Evolutionary conservation across 2,113 vertebrate species (phyloP).

Genomic region (Pomatorhinus ruficollis): DNA sequence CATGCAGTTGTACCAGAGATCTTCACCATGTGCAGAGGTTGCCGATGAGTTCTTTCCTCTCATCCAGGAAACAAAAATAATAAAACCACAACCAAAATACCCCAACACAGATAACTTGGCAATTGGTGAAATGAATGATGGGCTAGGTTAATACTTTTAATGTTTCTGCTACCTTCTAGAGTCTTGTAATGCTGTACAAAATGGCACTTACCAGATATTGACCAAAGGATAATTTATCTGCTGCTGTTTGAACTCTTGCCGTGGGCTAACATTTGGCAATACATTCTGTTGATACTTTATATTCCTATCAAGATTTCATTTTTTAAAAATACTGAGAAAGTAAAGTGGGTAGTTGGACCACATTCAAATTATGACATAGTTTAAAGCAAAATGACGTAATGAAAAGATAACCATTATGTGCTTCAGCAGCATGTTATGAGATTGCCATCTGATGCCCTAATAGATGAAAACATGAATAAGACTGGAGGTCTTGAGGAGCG

Average conservation of each 20-base stretch:
- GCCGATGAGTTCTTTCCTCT: neutral
- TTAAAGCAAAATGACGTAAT: neutral
- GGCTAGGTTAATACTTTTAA: neutral
- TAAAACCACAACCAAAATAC: neutral
- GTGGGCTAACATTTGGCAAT: neutral
- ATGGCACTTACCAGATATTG: neutral
- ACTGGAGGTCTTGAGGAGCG: neutral
- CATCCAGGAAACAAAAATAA: neutral
- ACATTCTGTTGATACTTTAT: neutral
- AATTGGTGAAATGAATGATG: neutral
- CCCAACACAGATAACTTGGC: neutral
- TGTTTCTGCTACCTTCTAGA: neutral
- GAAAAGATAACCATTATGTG: neutral
- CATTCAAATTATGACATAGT: neutral
- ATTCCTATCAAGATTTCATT: neutral
- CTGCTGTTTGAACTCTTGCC: neutral
- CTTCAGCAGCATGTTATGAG: neutral
- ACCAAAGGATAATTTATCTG: neutral
- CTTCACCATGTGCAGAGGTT: neutral
- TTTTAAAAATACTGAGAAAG: neutral
- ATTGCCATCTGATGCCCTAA: neutral
- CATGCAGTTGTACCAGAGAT: neutral
- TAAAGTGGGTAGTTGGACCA: neutral
- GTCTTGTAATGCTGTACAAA: accelerated
- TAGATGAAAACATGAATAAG: neutral